Conservation (phyloP, 2,888 invertebrate species). For the Mechanitis messenoides region DNA sequence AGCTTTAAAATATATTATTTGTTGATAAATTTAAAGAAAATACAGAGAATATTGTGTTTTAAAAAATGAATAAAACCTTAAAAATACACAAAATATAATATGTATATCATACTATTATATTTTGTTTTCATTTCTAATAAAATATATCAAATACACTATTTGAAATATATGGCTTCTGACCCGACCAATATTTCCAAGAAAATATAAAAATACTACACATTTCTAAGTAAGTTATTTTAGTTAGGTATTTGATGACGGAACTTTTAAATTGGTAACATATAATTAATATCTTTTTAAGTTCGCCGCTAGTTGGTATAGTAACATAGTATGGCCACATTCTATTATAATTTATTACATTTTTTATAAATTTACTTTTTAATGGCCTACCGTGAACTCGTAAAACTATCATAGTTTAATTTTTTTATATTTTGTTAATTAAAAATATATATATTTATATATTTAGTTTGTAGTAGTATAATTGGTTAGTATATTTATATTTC, state of each 20-base stretch:
- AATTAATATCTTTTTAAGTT: not conserved
- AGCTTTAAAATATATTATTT: too few relatives aligned
- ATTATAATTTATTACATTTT: not conserved
- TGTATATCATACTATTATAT: constrained; percentile 8
- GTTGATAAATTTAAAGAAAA: too few relatives aligned
- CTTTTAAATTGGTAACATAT: not conserved
- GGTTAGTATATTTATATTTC: too few relatives aligned
- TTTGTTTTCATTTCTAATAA: not conserved
- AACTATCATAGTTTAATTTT: too few relatives aligned
- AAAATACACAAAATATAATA: too few relatives aligned
- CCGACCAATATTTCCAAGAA: not conserved
- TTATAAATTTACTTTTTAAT: not conserved
- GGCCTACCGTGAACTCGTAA: too few relatives aligned
- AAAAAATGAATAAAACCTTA: too few relatives aligned
- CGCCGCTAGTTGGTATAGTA: not conserved
- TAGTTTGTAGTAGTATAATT: too few relatives aligned
- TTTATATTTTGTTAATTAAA: too few relatives aligned
- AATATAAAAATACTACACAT: not conserved
- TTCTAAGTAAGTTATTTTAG: not conserved
- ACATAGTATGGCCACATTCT: not conserved
- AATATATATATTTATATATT: too few relatives aligned
- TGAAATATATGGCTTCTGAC: not conserved
- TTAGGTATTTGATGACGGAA: constrained; percentile 2
- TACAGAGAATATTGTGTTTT: too few relatives aligned
- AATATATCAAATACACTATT: too few relatives aligned